phyloP scores from a whole-genome alignment of 2,113 vertebrate genomes.

The Triplophysa dalaica region DNA sequence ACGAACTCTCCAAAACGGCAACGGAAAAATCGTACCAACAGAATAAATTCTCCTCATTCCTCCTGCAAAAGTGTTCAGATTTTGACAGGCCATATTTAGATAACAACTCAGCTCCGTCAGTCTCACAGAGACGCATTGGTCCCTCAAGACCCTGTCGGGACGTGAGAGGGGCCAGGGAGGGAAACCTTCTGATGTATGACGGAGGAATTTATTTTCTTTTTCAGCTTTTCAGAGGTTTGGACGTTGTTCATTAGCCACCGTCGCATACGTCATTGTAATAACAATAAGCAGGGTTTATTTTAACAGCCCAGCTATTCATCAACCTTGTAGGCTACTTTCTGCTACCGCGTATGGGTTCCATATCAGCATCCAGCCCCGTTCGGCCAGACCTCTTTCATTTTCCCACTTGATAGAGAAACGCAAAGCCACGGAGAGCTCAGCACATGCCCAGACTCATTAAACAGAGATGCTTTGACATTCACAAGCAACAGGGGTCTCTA shows the following conservation, averaged over 20 bases:
- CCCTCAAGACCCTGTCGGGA: conserved; percentile 45
- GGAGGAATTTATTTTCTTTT: conserved; percentile 49
- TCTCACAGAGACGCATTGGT: conserved; percentile 57
- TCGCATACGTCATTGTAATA: conserved; percentile 64
- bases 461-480: conserved; percentile 30
- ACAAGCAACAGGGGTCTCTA: background rate
- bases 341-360: conserved; percentile 62
- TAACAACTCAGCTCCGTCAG: conserved; percentile 63
- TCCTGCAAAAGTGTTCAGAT: conserved; percentile 68
- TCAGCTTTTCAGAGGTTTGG: conserved; percentile 25
- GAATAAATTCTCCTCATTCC: conserved; percentile 58
- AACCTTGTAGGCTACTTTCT: conserved; percentile 41
- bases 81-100: conserved; percentile 72
- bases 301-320: conserved; percentile 60
- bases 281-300: conserved; percentile 67
- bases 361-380: background rate
- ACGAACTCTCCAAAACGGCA: conserved; percentile 10
- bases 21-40: conserved; percentile 57
- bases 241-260: conserved; percentile 48
- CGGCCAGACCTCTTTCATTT: conserved; percentile 20
- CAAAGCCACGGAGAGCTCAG: conserved; percentile 9
- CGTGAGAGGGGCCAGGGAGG: conserved; percentile 20
- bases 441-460: conserved; percentile 34
- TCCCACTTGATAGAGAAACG: conserved; percentile 23
- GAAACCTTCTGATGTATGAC: conserved; percentile 27